phyloP scores from a whole-genome alignment of 2,888 invertebrate species.

The Elegia similella region DNA sequence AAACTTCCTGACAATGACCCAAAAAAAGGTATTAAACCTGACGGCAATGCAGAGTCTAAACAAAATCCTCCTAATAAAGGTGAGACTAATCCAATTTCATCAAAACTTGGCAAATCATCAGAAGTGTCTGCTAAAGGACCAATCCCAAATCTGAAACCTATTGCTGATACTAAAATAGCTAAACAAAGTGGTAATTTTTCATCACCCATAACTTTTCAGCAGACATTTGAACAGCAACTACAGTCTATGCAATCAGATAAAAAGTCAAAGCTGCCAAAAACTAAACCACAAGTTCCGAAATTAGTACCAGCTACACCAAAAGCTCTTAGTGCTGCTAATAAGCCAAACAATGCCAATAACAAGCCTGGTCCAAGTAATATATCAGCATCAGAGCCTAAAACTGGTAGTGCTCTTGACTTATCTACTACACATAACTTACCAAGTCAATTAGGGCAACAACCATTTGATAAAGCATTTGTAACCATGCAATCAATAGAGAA shows the following conservation, averaged over 20 bases:
- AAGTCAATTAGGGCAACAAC: conserved; percentile 67
- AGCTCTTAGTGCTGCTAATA: conserved; percentile 60
- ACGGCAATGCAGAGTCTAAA: conserved; percentile 43
- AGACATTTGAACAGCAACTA: conserved; percentile 76
- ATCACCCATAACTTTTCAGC: conserved; percentile 75
- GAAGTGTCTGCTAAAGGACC: conserved; percentile 73
- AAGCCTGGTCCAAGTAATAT: conserved; percentile 43
- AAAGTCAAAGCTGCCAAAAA: conserved; percentile 68
- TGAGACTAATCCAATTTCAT: conserved; percentile 37
- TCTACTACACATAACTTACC: conserved; percentile 71
- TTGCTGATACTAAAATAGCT: conserved; percentile 69
- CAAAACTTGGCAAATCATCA: conserved; percentile 53
- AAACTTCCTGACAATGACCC: conserved; percentile 80
- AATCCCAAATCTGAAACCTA: conserved; percentile 75
- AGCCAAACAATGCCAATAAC: conserved; percentile 47
- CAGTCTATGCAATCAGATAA: conserved; percentile 68
- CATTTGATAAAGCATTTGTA: conserved; percentile 67
- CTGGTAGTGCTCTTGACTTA: conserved; percentile 69
- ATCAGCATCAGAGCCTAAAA: conserved; percentile 50
- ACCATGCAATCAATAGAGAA: conserved; percentile 79
- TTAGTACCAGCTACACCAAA: conserved; percentile 69
- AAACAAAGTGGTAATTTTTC: conserved; percentile 63
- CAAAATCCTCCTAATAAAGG: conserved; percentile 42
- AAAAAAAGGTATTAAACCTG: conserved; percentile 57
- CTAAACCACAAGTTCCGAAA: conserved; percentile 73